Base-by-base conservation (phyloP, 2,113 vertebrate species). In the Plecotus auritus region DNA sequence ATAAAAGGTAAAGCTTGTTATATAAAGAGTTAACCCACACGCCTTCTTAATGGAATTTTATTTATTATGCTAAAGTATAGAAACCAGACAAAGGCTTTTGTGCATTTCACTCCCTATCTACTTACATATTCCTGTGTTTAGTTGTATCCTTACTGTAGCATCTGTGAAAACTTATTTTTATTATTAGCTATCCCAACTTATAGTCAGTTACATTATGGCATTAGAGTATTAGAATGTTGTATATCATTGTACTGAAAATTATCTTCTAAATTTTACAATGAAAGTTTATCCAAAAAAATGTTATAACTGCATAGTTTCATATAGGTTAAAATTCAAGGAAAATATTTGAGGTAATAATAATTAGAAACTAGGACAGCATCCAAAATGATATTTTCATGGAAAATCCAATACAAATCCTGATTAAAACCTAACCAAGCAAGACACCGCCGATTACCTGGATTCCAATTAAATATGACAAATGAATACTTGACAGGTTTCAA, bases 381-480 rank as follows among this genome's bases (percentile, higher is more conserved):
- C 85, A 98, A 98, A 98, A 96, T 94, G 30, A 40, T 95, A 83
- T 97, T 97, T 97, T 97, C 67, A 96, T 95, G 84, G 93, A 97
- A 98, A 98, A 98, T 95, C 90, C 85, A 98, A 89, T 91, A 97
- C 59, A 96, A 98, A 94, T 97, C 91, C 96, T 98, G 95, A 98
- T 98, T 98, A 98, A 98, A 98, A 97, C 45, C 66, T 97, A 98
- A 93, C 96, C 90, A 97, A 97, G 95, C 56, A 98, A 98, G 97
- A 97, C 95, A 90, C 69, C 92, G 81, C 74, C 97, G 97, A 97
- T 98, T 98, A 98, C 85, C 94, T 97, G 96, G 69, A 98, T 97
- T 98, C 96, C 95, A 98, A 98, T 98, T 98, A 98, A 97, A 98
- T 96, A 85, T 97, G 95, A 98, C 95, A 98, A 97, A 98, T 96